Conservation (phyloP, 2,888 invertebrate genomes). For the Eilema griseolum region DNA sequence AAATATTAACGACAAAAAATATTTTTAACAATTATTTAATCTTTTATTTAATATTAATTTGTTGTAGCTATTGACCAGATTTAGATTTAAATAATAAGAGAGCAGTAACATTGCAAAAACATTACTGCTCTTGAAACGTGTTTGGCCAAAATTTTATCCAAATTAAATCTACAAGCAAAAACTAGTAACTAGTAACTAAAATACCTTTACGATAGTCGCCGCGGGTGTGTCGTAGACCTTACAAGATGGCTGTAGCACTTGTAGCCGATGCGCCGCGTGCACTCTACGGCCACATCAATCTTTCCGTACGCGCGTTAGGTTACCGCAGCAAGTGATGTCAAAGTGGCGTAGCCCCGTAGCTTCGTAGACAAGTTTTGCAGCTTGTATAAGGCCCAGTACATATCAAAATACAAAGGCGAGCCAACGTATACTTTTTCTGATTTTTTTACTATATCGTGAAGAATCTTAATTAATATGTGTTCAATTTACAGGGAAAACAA, state of each 20-base stretch:
- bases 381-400: constrained; percentile 13
- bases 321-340: constrained; percentile 11
- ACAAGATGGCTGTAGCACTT: neutral
- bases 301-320: neutral
- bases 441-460: neutral
- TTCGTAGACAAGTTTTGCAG: constrained; percentile 11
- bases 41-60: too few species aligned
- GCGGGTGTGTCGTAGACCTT: neutral
- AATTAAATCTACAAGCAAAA: neutral
- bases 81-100: neutral
- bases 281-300: neutral
- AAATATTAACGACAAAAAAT: too few species aligned
- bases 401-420: neutral
- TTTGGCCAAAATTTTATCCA: too few species aligned
- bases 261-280: neutral
- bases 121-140: too few species aligned
- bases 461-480: neutral
- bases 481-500: too few species aligned
- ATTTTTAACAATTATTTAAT: too few species aligned
- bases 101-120: too few species aligned
- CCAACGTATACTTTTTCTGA: neutral
- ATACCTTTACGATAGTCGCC: neutral
- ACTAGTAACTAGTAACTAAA: neutral
- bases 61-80: too few species aligned
- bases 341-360: constrained; percentile 8